phyloP scores from a whole-genome alignment of 2,797 vertebrate genomes.

The Crax fasciolata region DNA sequence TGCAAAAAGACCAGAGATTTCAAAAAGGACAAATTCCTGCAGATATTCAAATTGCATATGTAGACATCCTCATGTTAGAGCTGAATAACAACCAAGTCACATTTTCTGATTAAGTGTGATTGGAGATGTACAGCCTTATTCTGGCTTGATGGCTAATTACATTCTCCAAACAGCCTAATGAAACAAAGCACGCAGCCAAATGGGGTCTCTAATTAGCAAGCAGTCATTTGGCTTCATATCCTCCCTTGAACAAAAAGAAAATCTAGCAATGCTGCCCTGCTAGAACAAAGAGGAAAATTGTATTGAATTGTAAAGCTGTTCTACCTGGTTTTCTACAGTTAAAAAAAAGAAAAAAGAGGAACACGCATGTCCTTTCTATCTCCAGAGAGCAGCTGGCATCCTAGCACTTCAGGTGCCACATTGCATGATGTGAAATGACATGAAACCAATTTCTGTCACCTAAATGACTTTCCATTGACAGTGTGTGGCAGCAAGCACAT shows the following conservation, averaged over 20 bases:
- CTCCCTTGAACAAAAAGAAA: not conserved
- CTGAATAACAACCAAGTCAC: not conserved
- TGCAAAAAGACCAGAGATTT: not conserved
- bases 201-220: constrained; percentile 22
- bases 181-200: constrained; percentile 20
- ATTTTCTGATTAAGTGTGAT: not conserved
- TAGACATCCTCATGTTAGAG: not conserved
- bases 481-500: not conserved
- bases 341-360: not conserved
- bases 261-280: not conserved
- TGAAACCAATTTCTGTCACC: constrained; percentile 2
- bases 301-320: not conserved
- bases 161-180: not conserved
- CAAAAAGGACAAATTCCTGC: not conserved
- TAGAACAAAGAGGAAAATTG: not conserved
- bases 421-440: not conserved
- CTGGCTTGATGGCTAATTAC: constrained; percentile 14
- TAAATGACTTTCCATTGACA: not conserved
- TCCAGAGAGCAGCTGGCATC: not conserved
- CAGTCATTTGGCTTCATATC: not conserved
- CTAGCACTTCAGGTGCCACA: not conserved
- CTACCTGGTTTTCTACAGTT: not conserved
- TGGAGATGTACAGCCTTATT: not conserved
- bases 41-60: not conserved
- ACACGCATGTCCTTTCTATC: not conserved